Percentiles rank a stretch among this genome's conserved stretches.
Evolutionary conservation across 2,888 invertebrate species (phyloP).

Genomic region (Calameuta filiformis): DNA sequence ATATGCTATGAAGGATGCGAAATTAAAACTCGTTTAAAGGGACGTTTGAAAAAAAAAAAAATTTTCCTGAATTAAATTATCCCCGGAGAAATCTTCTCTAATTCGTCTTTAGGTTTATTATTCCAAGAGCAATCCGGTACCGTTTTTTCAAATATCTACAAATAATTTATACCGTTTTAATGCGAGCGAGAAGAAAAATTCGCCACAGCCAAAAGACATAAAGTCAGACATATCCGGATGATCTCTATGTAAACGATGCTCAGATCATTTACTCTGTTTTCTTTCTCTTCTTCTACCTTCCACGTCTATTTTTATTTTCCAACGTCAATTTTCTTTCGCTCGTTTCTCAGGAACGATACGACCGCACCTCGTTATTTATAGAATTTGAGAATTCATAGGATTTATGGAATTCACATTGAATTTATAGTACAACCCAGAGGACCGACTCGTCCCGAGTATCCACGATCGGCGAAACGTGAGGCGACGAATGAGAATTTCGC

Average conservation of each 20-base stretch:
- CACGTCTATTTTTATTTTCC: conserved; percentile 5
- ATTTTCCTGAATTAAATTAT: neutral
- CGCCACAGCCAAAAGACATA: neutral
- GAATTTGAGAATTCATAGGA: neutral
- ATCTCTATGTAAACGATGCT: neutral
- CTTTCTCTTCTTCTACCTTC: conserved; percentile 4
- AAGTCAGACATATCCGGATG: neutral
- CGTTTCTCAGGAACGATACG: neutral
- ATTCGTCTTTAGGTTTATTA: neutral
- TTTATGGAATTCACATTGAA: neutral
- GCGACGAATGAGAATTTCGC: neutral
- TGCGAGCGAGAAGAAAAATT: neutral
- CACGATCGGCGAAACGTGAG: neutral
- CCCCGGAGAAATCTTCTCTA: neutral
- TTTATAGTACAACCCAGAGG: neutral
- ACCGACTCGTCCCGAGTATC: neutral
- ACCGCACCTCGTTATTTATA: neutral
- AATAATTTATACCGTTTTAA: neutral
- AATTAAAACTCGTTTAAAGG: neutral
- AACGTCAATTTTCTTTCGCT: neutral
- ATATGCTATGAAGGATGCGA: neutral
- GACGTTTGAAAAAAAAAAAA: neutral
- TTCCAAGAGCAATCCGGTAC: neutral
- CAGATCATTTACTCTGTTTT: neutral
- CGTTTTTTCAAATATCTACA: neutral